phyloP scores from a whole-genome alignment of 2,797 vertebrate genomes.

The Lycodopsis pacificus region DNA sequence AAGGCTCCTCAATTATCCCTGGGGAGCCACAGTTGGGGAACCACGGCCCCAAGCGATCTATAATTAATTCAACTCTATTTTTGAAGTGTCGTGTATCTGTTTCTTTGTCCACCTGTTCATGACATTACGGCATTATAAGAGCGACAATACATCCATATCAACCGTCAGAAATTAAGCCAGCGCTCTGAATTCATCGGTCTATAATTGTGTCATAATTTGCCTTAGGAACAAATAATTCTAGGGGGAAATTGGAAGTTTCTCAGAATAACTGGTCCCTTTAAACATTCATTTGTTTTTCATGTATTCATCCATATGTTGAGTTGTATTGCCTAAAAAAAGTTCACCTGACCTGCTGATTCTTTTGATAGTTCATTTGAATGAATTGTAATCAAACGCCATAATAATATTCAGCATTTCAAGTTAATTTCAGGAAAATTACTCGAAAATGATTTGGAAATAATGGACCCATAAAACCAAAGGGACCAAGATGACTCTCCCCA shows the following conservation, averaged over 20 bases:
- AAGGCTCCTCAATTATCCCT: constrained; percentile 38
- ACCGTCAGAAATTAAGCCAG: background rate
- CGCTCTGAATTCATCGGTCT: background rate
- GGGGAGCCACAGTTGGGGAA: constrained; percentile 35
- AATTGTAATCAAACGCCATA: background rate
- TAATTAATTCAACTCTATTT: constrained; percentile 58
- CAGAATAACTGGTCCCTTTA: background rate
- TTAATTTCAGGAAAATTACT: background rate
- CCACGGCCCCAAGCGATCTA: constrained; percentile 42
- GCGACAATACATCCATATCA: background rate
- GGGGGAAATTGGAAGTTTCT: background rate
- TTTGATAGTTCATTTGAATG: background rate
- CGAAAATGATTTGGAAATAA: background rate
- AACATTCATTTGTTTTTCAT: background rate
- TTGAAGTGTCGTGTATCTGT: constrained; percentile 13
- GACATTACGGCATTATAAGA: background rate
- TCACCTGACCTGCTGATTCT: background rate
- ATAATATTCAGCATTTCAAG: background rate
- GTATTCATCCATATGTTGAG: constrained; percentile 1
- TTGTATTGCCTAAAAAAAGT: background rate
- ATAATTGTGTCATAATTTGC: background rate
- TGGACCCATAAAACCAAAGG: background rate
- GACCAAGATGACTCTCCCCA: background rate
- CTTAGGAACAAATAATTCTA: background rate
- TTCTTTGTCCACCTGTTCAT: constrained; percentile 35